Base-by-base conservation (phyloP, 2,888 invertebrate genomes). In the Tetragnatha montana region DNA sequence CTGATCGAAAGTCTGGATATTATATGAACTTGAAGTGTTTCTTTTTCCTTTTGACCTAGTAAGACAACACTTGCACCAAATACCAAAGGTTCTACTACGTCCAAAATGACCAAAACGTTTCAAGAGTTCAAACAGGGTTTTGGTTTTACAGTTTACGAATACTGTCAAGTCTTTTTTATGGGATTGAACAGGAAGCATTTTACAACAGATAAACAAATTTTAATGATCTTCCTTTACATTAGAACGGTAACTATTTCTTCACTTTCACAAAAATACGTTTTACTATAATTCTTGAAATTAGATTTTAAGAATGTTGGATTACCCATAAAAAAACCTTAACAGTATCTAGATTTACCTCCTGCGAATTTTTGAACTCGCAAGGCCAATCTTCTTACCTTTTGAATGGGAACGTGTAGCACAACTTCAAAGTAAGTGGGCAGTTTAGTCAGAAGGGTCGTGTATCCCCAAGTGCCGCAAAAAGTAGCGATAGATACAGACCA, bases 351-450 rank as follows among this genome's bases (percentile, higher is more conserved):
- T 68, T 68, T 6, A 68, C n/a, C 14, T 68, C n/a, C 68, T 68
- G 68, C 1, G 1, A 68, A 71, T 22, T 0, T 71, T 19, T 4
- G n/a, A 17, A 70, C 35, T 69, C 21, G 0, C 10, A 51, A 60
- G 7, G n/a, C 8, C 0, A 8, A 14, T 60, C 8, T 8, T 47
- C 71, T 21, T 80, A 91, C 91, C 76, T 89, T 87, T 74, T 89
- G 83, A 73, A 91, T 91, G 3, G 91, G 88, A 2, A 91, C 69
- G 51, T 91, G 86, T 8, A 91, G 80, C 6, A 90, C 88, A 0
- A 81, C 19, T 79, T 91, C 88, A 10, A 91, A 22, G 19, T 91
- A 91, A 0, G 89, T 88, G 4, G 91, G 91, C 19, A 91, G 49
- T 51, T 91, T 91, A 1, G 91, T 89, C 19, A 91, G 49, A 17